These are phyloP conservation scores for Tragopan temminckii DNA, from an alignment of 2,797 vertebrate species.

Conservation along the genomic window DNA sequence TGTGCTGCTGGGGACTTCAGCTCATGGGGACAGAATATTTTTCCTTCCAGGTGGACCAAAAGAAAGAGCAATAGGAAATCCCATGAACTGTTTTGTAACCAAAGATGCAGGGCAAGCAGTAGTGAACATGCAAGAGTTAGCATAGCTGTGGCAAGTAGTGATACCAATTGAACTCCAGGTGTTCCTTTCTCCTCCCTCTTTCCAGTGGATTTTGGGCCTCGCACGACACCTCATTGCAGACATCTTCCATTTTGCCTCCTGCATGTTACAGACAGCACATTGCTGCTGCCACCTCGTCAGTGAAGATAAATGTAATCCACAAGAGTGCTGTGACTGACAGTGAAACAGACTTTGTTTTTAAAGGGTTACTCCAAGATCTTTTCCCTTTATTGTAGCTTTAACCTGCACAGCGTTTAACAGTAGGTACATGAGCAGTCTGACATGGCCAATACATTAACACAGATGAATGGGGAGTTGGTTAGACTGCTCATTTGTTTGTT, in stretches of 20 bases:
- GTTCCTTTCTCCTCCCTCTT: not conserved
- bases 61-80: not conserved
- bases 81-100: not conserved
- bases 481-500: not conserved
- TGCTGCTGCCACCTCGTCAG: not conserved
- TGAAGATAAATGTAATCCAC: too few relatives aligned
- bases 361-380: not conserved
- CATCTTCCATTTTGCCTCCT: not conserved
- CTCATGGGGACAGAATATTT: accelerated
- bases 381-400: not conserved
- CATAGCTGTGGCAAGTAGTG: not conserved
- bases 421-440: not conserved
- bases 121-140: accelerated
- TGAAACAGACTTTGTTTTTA: not conserved
- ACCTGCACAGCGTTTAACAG: not conserved
- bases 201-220: not conserved
- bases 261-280: accelerated
- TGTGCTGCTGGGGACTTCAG: not conserved
- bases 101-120: not conserved
- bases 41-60: not conserved
- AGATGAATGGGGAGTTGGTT: not conserved
- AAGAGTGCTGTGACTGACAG: not conserved
- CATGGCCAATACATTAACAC: not conserved
- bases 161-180: not conserved
- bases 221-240: not conserved